These are phyloP conservation scores for Takifugu flavidus DNA, from an alignment of 2,113 vertebrate species.

Conservation along the genomic window DNA sequence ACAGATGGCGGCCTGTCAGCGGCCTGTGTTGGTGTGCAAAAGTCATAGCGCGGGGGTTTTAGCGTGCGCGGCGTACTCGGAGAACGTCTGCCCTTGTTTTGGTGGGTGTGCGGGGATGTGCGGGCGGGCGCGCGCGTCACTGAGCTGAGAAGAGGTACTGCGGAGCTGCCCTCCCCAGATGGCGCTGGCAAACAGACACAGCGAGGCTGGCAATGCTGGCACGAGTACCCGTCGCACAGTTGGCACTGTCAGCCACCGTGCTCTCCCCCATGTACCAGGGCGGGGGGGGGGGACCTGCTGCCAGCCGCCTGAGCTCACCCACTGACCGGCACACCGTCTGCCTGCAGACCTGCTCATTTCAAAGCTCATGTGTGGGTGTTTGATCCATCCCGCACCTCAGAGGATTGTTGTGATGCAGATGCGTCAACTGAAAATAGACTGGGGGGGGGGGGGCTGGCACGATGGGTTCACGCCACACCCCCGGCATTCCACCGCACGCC, in stretches of 20 bases:
- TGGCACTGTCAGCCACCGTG: conserved; percentile 68
- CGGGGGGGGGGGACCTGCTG: conserved; percentile 65
- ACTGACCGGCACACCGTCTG: conserved; percentile 49
- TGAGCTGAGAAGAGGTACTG: conserved; percentile 58
- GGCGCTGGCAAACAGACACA: conserved; percentile 73
- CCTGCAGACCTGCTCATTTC: conserved; percentile 29
- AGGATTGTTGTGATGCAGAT: conserved; percentile 14
- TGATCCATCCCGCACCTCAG: neutral
- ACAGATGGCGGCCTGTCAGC: conserved; percentile 73
- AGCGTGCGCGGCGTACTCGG: too few relatives aligned
- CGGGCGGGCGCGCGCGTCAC: conserved; percentile 55
- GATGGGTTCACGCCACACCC: conserved; percentile 22
- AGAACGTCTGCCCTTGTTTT: conserved; percentile 5
- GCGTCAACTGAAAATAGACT: neutral
- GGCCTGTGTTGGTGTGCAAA: conserved; percentile 36
- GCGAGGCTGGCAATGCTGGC: conserved; percentile 68
- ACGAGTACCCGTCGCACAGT: conserved; percentile 54
- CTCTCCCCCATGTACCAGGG: conserved; percentile 67
- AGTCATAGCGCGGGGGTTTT: too few relatives aligned
- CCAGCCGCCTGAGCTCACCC: conserved; percentile 61
- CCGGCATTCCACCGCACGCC: conserved; percentile 22
- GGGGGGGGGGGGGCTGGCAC: conserved; percentile 22
- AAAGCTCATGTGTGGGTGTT: conserved; percentile 15
- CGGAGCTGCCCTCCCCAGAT: conserved; percentile 75
- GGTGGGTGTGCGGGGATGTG: conserved; percentile 40